Base-by-base conservation (phyloP, 2,113 vertebrate species). In the Garra rufa region DNA sequence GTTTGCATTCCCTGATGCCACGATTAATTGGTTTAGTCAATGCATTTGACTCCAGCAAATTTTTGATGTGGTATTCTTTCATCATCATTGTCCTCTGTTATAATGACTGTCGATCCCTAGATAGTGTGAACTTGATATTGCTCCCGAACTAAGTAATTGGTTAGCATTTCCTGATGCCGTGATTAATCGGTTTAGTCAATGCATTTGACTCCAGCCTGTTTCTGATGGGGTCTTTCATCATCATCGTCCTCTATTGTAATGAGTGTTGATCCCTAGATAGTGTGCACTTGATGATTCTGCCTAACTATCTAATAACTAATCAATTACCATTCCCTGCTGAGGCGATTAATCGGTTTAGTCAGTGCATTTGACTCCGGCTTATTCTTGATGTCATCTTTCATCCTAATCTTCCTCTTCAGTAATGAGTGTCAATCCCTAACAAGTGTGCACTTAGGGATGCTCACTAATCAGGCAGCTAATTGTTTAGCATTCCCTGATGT, bases 31-130 rank as follows among this genome's bases (percentile, higher is more conserved):
- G 2, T 52, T 52, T 21, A 52, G 6, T 19, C 6, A 0, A 52
- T 52, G 17, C 50, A 19, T 19, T 52, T 0, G 50, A 52, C 6
- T 7, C 5, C 17, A 52, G 63, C 3, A 19, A 14, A 9, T 9
- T 3, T 9, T 9, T 19, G 0, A 34, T 63, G 26, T 14, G 17
- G 19, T 21, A 15, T 8, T 52, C 19, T 2, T 8, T 65, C 59
- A 14, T 52, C 6, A 7, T 3, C 3, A 1, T 63, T 11, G 84
- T 65, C 9, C 17, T 50, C 89, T 55, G 88, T 89, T 77, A 87
- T 84, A 86, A 34, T 1, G n/a, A 19, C 2, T 19, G 15, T 67
- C 1, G 15, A 8, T 4, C 86, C 89, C 84, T 80, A 86, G 76
- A 89, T 89, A 84, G 34, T 73, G 9, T 28, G 74, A 15, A 26